Conservation (phyloP, 1,140 invertebrate species). For the Zaprionus lachaisei region DNA sequence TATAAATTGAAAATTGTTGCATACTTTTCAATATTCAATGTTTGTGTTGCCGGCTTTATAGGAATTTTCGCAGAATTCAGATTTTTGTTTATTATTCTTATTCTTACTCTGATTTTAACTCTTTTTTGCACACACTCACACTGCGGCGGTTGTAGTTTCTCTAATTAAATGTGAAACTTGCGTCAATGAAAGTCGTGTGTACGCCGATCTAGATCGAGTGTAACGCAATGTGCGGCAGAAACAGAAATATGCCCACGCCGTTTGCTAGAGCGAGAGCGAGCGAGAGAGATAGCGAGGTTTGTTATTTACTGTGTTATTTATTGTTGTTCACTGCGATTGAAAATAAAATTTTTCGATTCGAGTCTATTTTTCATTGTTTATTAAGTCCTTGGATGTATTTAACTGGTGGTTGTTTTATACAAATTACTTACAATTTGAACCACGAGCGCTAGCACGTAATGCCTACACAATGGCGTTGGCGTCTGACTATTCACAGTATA, state of each 20-base stretch:
- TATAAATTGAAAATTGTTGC: slow-evolving; percentile 63
- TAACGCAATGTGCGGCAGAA: slow-evolving; percentile 30
- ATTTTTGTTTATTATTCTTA: background rate
- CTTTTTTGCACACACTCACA: slow-evolving; percentile 25
- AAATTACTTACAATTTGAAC: slow-evolving; percentile 36
- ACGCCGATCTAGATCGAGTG: slow-evolving; percentile 34
- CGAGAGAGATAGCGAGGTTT: slow-evolving; percentile 29
- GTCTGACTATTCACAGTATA: slow-evolving; percentile 38
- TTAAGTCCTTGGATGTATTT: background rate
- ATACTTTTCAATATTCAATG: slow-evolving; percentile 74
- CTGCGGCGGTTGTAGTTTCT: slow-evolving; percentile 29
- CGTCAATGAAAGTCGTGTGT: slow-evolving; percentile 43
- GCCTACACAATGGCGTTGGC: slow-evolving; percentile 49
- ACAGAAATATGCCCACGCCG: slow-evolving; percentile 12
- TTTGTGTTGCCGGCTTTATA: slow-evolving; percentile 53
- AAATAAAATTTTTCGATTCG: background rate
- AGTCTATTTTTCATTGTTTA: background rate
- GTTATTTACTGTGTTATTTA: background rate
- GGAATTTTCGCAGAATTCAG: slow-evolving; percentile 12
- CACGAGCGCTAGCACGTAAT: slow-evolving; percentile 37
- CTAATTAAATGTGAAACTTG: slow-evolving; percentile 52
- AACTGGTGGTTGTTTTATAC: background rate
- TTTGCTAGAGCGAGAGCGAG: slow-evolving; percentile 33
- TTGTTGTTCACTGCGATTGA: background rate
- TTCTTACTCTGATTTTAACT: background rate